Percentiles rank a stretch among this genome's conserved stretches.
These are phyloP conservation scores for Esox lucius DNA, from an alignment of 2,797 vertebrate genomes.

Conservation along the genomic window DNA sequence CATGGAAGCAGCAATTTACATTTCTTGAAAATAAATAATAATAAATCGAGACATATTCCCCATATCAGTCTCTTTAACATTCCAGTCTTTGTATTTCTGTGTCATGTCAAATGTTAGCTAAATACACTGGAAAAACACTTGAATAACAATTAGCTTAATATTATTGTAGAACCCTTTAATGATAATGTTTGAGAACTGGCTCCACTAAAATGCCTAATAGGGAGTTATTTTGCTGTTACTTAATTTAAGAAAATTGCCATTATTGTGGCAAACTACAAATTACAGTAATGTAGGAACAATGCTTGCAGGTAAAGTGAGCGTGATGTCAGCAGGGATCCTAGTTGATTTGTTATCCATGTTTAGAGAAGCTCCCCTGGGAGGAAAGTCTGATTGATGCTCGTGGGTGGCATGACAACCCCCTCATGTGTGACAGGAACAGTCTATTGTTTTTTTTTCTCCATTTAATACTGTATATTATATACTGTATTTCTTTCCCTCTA, in stretches of 20 bases:
- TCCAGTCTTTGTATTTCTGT: not conserved
- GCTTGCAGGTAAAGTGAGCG: constrained; percentile 19
- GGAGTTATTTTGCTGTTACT: not conserved
- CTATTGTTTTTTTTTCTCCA: not conserved
- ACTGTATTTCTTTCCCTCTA: constrained; percentile 4
- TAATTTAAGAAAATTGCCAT: not conserved
- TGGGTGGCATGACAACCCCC: constrained; percentile 12
- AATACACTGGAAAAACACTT: not conserved
- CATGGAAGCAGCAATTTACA: constrained; percentile 29
- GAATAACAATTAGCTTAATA: not conserved
- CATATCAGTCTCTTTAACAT: not conserved
- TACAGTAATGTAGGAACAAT: constrained; percentile 8
- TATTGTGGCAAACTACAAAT: not conserved
- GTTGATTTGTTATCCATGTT: constrained; percentile 26
- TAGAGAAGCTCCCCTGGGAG: constrained; percentile 26
- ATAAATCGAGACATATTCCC: not conserved
- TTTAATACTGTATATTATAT: not conserved
- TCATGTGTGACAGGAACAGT: constrained; percentile 7
- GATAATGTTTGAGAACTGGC: not conserved
- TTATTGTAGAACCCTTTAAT: not conserved
- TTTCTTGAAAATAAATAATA: constrained; percentile 23
- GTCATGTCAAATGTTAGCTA: not conserved
- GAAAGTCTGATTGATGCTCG: constrained; percentile 8
- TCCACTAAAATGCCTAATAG: not conserved
- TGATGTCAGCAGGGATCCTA: constrained; percentile 26